These are phyloP conservation scores for Heliconius hortense DNA, from an alignment of 2,888 invertebrate genomes.

Conservation along the genomic window DNA sequence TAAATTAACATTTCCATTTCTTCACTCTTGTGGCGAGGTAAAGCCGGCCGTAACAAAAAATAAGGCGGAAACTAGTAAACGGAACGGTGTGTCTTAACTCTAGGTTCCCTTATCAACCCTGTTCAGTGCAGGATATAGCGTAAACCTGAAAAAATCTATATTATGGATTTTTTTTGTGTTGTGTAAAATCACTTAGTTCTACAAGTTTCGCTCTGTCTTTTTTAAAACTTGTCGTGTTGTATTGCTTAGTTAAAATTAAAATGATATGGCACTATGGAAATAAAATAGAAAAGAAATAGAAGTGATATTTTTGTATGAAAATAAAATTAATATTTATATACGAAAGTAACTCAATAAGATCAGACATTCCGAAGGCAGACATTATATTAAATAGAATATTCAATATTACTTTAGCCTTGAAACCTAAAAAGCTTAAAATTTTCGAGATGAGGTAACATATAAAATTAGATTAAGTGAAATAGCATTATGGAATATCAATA, in stretches of 20 bases:
- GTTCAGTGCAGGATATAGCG: too few relatives aligned
- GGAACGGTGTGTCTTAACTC: not conserved
- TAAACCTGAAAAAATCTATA: too few relatives aligned
- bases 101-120: too few relatives aligned
- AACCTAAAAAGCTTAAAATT: constrained; percentile 28
- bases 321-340: constrained; percentile 8
- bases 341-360: constrained; percentile 2
- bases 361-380: not conserved
- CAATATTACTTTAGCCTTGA: constrained; percentile 17
- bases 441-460: constrained; percentile 31
- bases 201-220: too few relatives aligned
- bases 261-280: too few relatives aligned
- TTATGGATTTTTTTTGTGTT: too few relatives aligned
- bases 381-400: constrained; percentile 6
- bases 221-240: too few relatives aligned
- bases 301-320: not conserved
- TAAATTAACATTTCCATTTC: not conserved
- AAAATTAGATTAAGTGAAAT: constrained; percentile 27
- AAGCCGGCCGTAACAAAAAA: too few relatives aligned
- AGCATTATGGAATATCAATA: too few relatives aligned
- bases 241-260: too few relatives aligned
- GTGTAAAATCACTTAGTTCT: too few relatives aligned
- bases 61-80: not conserved
- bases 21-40: not conserved
- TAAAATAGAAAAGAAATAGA: too few relatives aligned